A percentile compares a stretch with the other conserved stretches of the same genome.
These are phyloP conservation scores for Zaprionus inermis DNA, from an alignment of 1,140 invertebrate species.

Conservation along the genomic window DNA sequence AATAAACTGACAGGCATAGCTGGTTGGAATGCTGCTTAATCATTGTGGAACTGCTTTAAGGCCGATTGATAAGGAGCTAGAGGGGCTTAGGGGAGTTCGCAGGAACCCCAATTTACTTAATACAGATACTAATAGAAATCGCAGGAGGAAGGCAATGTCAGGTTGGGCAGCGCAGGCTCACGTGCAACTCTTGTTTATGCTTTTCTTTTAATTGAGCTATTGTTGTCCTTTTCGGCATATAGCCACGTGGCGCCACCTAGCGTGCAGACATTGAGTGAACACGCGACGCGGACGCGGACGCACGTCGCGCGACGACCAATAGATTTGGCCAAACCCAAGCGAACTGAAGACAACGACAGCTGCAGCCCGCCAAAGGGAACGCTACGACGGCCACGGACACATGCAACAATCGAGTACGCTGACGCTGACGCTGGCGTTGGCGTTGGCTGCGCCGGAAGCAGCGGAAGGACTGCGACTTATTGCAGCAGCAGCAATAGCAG, in stretches of 20 bases:
- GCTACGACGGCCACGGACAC: constrained; percentile 52
- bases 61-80: background rate
- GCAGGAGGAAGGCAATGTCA: too few relatives aligned
- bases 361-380: constrained; percentile 75
- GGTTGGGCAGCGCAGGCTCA: too few relatives aligned
- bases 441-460: constrained; percentile 51
- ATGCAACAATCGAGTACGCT: constrained; percentile 69
- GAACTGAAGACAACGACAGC: constrained; percentile 77
- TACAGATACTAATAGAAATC: background rate
- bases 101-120: too few relatives aligned
- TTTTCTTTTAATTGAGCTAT: background rate
- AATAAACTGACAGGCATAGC: too few relatives aligned
- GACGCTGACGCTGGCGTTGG: background rate
- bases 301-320: constrained; percentile 71
- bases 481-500: constrained; percentile 41
- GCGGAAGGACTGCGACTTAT: constrained; percentile 64
- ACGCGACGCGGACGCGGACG: constrained; percentile 49
- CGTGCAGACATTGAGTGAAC: constrained; percentile 25
- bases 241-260: constrained; percentile 59
- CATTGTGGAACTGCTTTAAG: background rate
- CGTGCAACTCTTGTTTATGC: too few relatives aligned
- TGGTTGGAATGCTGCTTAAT: too few relatives aligned
- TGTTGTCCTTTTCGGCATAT: too few relatives aligned
- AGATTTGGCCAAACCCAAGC: constrained; percentile 76
- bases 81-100: too few relatives aligned